Evolutionary conservation across 2,113 vertebrate genomes (phyloP).

Genomic region (Turdus rufiventris): DNA sequence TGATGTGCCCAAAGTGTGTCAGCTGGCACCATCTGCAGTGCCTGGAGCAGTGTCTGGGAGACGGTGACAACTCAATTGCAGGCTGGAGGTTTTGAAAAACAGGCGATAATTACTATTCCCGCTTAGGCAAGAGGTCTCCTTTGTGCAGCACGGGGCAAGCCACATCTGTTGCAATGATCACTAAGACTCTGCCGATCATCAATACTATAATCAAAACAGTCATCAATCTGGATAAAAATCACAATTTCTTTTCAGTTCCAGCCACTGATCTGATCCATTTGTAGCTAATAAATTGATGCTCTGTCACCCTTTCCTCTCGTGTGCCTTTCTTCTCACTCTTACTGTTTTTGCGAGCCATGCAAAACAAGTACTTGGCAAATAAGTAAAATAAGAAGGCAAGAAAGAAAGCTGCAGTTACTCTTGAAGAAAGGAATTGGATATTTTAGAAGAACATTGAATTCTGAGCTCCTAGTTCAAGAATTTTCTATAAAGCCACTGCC

Average conservation of each 20-base stretch:
- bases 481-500: not conserved
- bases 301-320: not conserved
- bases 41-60: conserved; percentile 72
- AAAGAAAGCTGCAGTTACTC: not conserved
- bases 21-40: conserved; percentile 74
- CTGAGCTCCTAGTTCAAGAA: not conserved
- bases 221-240: conserved; percentile 64
- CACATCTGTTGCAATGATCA: conserved; percentile 74
- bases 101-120: conserved; percentile 64
- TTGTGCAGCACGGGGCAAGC: conserved; percentile 17
- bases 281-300: not conserved
- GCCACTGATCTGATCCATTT: not conserved
- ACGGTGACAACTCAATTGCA: conserved; percentile 73
- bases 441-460: not conserved
- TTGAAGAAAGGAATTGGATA: not conserved
- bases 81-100: conserved; percentile 66
- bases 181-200: conserved; percentile 32
- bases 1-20: conserved; percentile 48
- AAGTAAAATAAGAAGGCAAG: not conserved
- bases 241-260: conserved; percentile 37
- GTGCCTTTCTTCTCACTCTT: not conserved
- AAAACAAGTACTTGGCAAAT: not conserved
- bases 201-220: conserved; percentile 64
- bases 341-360: not conserved
- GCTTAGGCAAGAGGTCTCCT: conserved; percentile 29